Base-by-base conservation (phyloP, 2,888 invertebrate species). In the Oscheius sp. region DNA sequence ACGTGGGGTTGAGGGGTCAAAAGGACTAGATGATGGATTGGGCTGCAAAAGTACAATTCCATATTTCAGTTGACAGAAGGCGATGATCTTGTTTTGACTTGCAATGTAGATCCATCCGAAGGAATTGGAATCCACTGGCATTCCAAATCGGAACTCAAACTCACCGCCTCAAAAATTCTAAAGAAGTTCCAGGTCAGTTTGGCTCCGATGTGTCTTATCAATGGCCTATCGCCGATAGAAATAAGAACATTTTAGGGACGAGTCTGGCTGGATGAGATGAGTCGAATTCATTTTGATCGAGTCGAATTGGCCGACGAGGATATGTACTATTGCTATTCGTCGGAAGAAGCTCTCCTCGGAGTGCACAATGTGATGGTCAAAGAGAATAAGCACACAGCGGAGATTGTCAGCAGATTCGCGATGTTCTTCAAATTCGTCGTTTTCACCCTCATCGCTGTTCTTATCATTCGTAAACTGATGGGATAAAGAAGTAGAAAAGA, bases 81-180 rank as follows among this genome's bases (percentile, higher is more conserved):
- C 15, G 78, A 78, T 63, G 67, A 70, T 15, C 48, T 72, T 23
- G 72, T 78, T 17, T 29, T 78, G n/a, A 69, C 72, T 0, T 78
- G 78, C 34, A 72, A 72, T 29, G 58, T 66, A 29, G 39, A 72
- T 31, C 72, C 72, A n/a, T 71, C 71, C 39, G 39, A 69, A 39
- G 46, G 73, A 42, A 42, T 65, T 4, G 78, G 78, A 0, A 69
- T 78, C n/a, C 71, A 78, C 58, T 78, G 78, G 78, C 68, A 68
- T 39, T 46, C 68, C 12, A 53, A 68, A 23, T 20, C 29, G 34
- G 29, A 45, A 20, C 69, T 67, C 27, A 69, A 69, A 25, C 53
- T 73, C 23, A 64, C 31, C 42, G 33, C 48, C 23, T 69, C 69
- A 12, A 39, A 61, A 2, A 52, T 77, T 15, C 68, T 65, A 25